phyloP scores from a whole-genome alignment of 2,888 invertebrate species.

The Caenorhabditis sp. region DNA sequence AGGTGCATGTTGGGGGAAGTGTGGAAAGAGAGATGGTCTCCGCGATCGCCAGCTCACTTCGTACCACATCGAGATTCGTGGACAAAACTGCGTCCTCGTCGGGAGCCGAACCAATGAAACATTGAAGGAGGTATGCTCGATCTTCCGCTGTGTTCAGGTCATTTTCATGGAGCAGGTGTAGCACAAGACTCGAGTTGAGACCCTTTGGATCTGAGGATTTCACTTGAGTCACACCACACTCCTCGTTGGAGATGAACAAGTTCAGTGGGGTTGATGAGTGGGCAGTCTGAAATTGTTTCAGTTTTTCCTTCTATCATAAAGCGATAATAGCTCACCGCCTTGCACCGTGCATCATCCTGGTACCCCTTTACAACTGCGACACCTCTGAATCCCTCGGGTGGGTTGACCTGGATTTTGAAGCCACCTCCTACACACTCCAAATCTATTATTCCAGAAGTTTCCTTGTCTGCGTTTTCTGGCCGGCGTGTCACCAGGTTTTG shows the following conservation, averaged over 20 bases:
- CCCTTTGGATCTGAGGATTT: constrained; percentile 68
- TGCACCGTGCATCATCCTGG: constrained; percentile 69
- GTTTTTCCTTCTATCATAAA: no score
- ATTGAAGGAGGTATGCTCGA: constrained; percentile 73
- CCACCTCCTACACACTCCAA: constrained; percentile 67
- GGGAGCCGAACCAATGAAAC: constrained; percentile 60
- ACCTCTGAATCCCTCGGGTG: constrained; percentile 68
- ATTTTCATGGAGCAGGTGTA: constrained; percentile 69
- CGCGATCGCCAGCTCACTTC: constrained; percentile 70
- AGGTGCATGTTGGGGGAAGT: constrained; percentile 80
- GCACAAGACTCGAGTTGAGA: constrained; percentile 59
- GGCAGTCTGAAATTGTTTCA: constrained; percentile 51
- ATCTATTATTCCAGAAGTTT: constrained; percentile 49
- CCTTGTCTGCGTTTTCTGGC: constrained; percentile 11
- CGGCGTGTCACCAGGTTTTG: background rate
- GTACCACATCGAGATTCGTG: constrained; percentile 75
- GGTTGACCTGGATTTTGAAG: constrained; percentile 67
- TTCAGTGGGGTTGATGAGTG: constrained; percentile 28
- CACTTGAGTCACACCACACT: constrained; percentile 68
- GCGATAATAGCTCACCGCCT: constrained; percentile 45
- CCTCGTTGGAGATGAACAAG: constrained; percentile 66
- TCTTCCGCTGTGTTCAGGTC: constrained; percentile 67
- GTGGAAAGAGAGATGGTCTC: constrained; percentile 78
- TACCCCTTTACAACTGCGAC: constrained; percentile 72
- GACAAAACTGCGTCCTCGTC: constrained; percentile 70